These are phyloP conservation scores for Castor canadensis DNA, from an alignment of 2,113 vertebrate species.

Conservation along the genomic window DNA sequence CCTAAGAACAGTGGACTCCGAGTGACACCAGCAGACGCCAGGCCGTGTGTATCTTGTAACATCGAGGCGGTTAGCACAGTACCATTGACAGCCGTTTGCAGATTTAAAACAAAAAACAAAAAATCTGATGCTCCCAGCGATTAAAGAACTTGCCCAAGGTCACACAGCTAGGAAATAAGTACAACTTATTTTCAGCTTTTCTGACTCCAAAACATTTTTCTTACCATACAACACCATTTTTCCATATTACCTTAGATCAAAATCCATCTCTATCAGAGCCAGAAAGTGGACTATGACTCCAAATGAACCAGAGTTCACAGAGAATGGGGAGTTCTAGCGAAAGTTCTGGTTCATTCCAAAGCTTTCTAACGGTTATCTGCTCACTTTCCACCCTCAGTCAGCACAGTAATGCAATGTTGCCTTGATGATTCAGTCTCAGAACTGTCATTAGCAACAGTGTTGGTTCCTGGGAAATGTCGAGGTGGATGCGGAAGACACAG, in stretches of 20 bases:
- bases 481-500: background rate
- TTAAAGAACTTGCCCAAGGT: background rate
- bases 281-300: no score
- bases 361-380: no score
- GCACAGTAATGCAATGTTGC: background rate
- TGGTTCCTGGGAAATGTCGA: background rate
- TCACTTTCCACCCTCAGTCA: background rate
- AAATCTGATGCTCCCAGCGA: background rate
- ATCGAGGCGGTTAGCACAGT: background rate
- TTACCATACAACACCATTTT: background rate
- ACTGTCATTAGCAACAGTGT: background rate
- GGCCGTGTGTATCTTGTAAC: accelerated
- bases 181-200: background rate
- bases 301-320: background rate
- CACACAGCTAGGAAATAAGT: background rate
- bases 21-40: background rate
- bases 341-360: background rate
- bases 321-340: background rate
- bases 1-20: no score
- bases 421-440: background rate
- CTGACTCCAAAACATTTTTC: background rate
- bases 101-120: background rate
- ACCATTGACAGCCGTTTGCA: background rate
- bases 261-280: background rate
- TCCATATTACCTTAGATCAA: background rate